Conservation (phyloP, 2,797 vertebrate genomes). For the Sebastes minor region DNA sequence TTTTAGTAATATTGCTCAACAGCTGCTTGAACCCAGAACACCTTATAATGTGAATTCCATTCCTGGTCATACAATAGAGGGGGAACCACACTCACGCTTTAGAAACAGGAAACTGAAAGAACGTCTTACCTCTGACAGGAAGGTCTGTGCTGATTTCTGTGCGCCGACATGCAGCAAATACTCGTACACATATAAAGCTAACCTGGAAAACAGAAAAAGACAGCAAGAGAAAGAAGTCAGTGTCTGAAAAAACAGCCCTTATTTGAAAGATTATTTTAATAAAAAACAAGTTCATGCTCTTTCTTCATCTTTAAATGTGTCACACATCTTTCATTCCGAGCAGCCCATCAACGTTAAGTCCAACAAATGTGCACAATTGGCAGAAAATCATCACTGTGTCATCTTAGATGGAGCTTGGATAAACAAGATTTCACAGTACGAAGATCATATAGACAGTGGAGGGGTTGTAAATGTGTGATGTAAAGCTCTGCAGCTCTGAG, state of each 20-base stretch:
- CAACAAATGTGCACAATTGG: constrained; percentile 31
- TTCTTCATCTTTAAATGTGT: background rate
- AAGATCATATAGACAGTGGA: constrained; percentile 37
- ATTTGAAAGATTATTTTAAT: constrained; percentile 1
- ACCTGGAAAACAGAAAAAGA: constrained; percentile 81
- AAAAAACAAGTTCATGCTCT: background rate
- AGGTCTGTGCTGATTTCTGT: constrained; percentile 97
- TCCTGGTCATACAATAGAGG: constrained; percentile 61
- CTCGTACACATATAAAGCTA: constrained; percentile 95
- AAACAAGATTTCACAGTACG: constrained; percentile 56
- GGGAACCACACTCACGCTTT: constrained; percentile 54
- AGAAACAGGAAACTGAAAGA: constrained; percentile 58
- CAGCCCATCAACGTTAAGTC: background rate
- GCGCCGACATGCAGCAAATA: constrained; percentile 95
- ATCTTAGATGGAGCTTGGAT: constrained; percentile 32
- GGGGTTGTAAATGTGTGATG: constrained; percentile 59
- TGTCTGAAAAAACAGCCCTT: background rate
- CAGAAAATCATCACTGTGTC: constrained; percentile 26
- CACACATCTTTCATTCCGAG: background rate
- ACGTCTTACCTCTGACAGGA: constrained; percentile 93
- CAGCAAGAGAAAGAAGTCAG: constrained; percentile 37
- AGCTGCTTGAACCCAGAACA: constrained; percentile 43
- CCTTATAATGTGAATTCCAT: constrained; percentile 67
- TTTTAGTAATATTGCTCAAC: constrained; percentile 18
- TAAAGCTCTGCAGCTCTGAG: constrained; percentile 58